phyloP scores from a whole-genome alignment of 30 jellyfish, hydroid and myxozoan species.

The Haliclystus octoradiatus region DNA sequence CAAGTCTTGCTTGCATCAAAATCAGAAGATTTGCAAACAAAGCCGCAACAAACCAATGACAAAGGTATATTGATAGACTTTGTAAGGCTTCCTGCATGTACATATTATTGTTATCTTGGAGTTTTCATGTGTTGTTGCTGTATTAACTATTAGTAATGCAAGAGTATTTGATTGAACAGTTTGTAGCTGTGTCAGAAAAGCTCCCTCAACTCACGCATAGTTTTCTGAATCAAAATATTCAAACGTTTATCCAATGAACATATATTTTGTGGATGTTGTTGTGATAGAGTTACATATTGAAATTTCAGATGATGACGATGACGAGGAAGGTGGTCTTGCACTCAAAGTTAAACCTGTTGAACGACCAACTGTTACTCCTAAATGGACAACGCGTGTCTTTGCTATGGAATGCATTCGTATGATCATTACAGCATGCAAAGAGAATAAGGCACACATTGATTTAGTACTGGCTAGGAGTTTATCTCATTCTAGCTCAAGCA shows the following conservation, averaged over 20 bases:
- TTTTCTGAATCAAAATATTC: too few relatives aligned
- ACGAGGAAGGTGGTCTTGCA: slow-evolving; percentile 75
- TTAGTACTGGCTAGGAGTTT: slow-evolving; percentile 61
- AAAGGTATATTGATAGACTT: neutral
- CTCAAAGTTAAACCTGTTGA: slow-evolving; percentile 53
- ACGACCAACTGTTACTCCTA: slow-evolving; percentile 69
- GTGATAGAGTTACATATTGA: neutral
- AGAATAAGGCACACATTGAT: slow-evolving; percentile 51
- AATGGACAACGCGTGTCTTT: slow-evolving; percentile 95
- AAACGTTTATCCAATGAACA: too few relatives aligned
- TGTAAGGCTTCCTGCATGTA: too few relatives aligned
- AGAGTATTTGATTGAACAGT: too few relatives aligned
- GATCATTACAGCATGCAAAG: slow-evolving; percentile 74
- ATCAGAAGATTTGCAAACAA: slow-evolving; percentile 31
- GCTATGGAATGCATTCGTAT: slow-evolving; percentile 95
- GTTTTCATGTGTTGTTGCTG: too few relatives aligned
- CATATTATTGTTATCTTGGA: too few relatives aligned
- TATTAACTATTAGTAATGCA: too few relatives aligned
- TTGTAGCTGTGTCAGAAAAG: too few relatives aligned
- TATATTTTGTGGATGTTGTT: too few relatives aligned
- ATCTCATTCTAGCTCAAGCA: slow-evolving; percentile 16
- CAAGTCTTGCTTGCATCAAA: slow-evolving; percentile 95
- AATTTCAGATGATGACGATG: slow-evolving; percentile 55
- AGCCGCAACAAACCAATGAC: neutral
- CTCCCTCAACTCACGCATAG: too few relatives aligned